phyloP scores from a whole-genome alignment of 1,140 invertebrate species.

The Zelostemma sp. region DNA sequence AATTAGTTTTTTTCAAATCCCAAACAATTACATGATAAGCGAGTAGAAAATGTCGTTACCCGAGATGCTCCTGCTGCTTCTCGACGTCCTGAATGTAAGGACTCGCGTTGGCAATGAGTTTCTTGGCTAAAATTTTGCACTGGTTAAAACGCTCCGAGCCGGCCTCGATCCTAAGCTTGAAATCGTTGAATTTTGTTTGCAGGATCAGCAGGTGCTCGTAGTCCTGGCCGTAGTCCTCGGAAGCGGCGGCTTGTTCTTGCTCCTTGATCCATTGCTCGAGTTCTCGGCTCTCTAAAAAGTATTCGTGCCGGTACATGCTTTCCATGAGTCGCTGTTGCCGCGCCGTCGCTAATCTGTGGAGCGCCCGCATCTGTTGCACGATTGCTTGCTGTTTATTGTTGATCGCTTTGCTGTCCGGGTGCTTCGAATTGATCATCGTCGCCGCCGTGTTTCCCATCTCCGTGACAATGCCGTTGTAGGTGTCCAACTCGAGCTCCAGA shows the following conservation, averaged over 20 bases:
- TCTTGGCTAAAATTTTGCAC: slow-evolving; percentile 92
- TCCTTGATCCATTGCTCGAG: slow-evolving; percentile 96
- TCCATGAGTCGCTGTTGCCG: slow-evolving; percentile 90
- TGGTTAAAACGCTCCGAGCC: slow-evolving; percentile 93
- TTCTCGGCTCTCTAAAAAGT: slow-evolving; percentile 90
- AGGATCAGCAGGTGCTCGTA: slow-evolving; percentile 94
- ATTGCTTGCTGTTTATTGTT: slow-evolving; percentile 82
- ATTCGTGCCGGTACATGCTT: slow-evolving; percentile 93
- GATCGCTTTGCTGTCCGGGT: slow-evolving; percentile 86
- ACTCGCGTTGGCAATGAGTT: slow-evolving; percentile 89
- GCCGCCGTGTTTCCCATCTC: slow-evolving; percentile 92
- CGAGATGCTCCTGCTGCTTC: slow-evolving; percentile 87
- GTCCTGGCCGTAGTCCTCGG: slow-evolving; percentile 97
- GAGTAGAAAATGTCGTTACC: slow-evolving; percentile 71
- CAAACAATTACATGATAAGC: too few relatives aligned
- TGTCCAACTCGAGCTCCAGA: slow-evolving; percentile 92
- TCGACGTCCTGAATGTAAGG: slow-evolving; percentile 91
- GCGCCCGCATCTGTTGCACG: slow-evolving; percentile 82
- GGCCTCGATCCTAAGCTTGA: slow-evolving; percentile 91
- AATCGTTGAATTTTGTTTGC: slow-evolving; percentile 95
- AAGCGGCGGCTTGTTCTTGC: slow-evolving; percentile 89
- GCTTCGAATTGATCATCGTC: slow-evolving; percentile 80
- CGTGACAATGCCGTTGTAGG: slow-evolving; percentile 90
- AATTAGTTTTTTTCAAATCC: too few relatives aligned
- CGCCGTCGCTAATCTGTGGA: slow-evolving; percentile 84